Percentiles rank a stretch among this genome's conserved stretches.
phyloP scores from a whole-genome alignment of 1,140 invertebrate genomes.

The Trichomalopsis sarcophagae region DNA sequence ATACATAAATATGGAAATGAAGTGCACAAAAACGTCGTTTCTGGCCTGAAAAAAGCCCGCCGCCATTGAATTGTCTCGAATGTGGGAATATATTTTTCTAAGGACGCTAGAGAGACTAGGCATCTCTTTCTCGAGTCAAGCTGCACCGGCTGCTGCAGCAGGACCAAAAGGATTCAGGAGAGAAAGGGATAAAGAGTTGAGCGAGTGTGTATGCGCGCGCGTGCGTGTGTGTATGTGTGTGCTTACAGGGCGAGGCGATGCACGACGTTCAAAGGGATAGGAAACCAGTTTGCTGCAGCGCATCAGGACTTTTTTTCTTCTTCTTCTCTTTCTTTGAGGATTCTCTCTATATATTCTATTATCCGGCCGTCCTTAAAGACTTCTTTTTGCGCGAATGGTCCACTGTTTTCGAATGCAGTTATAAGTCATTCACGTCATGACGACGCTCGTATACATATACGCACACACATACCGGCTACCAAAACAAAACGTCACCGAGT shows the following conservation, averaged over 20 bases:
- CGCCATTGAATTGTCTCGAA: conserved; percentile 55
- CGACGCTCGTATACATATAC: neutral
- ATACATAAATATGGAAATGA: conserved; percentile 44
- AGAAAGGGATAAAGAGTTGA: conserved; percentile 20
- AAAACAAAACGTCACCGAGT: conserved; percentile 38
- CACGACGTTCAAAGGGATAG: conserved; percentile 50
- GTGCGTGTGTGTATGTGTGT: conserved; percentile 23
- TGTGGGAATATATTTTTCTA: conserved; percentile 51
- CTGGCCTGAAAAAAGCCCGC: conserved; percentile 28
- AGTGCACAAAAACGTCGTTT: conserved; percentile 24
- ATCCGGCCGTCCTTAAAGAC: conserved; percentile 55
- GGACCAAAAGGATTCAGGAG: conserved; percentile 27
- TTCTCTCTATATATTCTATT: conserved; percentile 59
- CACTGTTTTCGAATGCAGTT: conserved; percentile 52
- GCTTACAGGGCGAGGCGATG: conserved; percentile 41
- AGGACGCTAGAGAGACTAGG: conserved; percentile 37
- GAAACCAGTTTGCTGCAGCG: conserved; percentile 65
- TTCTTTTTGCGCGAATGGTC: conserved; percentile 38
- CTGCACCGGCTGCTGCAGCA: conserved; percentile 37
- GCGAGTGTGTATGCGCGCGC: too few relatives aligned
- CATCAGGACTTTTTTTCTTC: conserved; percentile 53
- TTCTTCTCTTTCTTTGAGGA: conserved; percentile 52
- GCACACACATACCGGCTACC: neutral
- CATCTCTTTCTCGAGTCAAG: conserved; percentile 38
- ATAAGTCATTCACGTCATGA: conserved; percentile 56